A percentile compares a stretch with the other conserved stretches of the same genome.
These are phyloP conservation scores for Drepana falcataria DNA, from an alignment of 2,888 invertebrate species.

Conservation along the genomic window DNA sequence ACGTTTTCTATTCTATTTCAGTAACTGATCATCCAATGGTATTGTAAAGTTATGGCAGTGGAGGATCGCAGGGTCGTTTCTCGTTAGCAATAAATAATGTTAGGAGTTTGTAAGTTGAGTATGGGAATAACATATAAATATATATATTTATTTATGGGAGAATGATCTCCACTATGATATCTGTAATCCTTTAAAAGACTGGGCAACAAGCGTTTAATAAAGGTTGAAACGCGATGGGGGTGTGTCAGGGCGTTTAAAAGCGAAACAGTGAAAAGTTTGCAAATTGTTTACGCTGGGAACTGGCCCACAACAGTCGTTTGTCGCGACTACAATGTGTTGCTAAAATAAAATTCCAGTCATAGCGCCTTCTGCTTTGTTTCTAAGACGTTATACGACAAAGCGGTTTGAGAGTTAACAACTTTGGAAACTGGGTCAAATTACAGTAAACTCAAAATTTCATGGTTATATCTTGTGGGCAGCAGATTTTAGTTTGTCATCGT, in stretches of 20 bases:
- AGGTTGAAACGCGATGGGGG: neutral
- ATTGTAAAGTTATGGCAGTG: too few species aligned
- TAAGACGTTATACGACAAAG: conserved; percentile 1
- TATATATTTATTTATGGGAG: too few species aligned
- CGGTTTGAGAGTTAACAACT: neutral
- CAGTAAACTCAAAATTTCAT: neutral
- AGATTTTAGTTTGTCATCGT: neutral
- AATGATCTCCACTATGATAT: too few species aligned
- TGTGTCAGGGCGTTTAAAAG: neutral
- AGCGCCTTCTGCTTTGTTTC: conserved; percentile 1
- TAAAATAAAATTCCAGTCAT: conserved; percentile 16
- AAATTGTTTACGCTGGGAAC: conserved; percentile 34
- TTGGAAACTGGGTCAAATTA: neutral
- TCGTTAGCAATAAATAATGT: too few species aligned
- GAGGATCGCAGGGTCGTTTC: too few species aligned
- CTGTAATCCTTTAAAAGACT: neutral
- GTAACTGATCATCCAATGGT: too few species aligned
- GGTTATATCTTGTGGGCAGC: neutral
- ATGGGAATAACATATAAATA: too few species aligned
- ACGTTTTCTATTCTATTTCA: too few species aligned
- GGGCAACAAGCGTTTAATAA: neutral
- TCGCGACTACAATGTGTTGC: conserved; percentile 14
- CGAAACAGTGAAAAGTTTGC: conserved; percentile 23
- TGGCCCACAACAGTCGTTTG: conserved; percentile 30
- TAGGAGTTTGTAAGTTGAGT: too few species aligned